These are phyloP conservation scores for Coenobita brevimanus DNA, from an alignment of 1,140 invertebrate species.

Conservation along the genomic window DNA sequence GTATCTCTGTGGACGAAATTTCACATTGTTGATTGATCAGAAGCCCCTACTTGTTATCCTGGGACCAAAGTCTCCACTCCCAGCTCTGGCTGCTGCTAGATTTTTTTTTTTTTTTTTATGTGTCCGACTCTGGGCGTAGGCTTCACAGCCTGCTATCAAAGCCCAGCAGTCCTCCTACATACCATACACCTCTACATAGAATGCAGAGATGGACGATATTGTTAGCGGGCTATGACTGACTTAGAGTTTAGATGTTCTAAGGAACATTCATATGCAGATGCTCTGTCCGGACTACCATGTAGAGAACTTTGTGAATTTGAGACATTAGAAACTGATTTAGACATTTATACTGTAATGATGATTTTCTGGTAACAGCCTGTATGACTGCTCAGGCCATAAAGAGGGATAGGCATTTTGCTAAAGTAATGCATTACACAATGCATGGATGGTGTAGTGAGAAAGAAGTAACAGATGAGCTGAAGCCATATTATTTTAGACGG, in stretches of 20 bases:
- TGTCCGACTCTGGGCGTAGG: no score
- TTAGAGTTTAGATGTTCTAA: slow-evolving; percentile 14
- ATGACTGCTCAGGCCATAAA: not conserved
- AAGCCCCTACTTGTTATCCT: slow-evolving; percentile 30
- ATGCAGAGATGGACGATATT: slow-evolving; percentile 20
- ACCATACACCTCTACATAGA: no score
- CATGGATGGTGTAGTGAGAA: not conserved
- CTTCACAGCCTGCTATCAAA: no score
- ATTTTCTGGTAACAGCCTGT: not conserved
- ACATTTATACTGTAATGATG: not conserved
- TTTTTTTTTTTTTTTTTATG: no score
- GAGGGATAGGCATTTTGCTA: not conserved
- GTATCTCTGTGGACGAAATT: slow-evolving; percentile 32
- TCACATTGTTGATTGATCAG: slow-evolving; percentile 33
- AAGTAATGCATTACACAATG: not conserved
- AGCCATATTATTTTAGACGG: not conserved
- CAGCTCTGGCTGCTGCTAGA: slow-evolving; percentile 5
- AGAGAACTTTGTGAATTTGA: not conserved
- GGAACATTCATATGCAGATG: not conserved
- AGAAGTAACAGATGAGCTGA: slow-evolving; percentile 13
- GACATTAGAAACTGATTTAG: no score
- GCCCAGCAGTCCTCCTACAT: no score
- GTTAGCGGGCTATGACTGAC: not conserved
- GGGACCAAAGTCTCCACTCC: not conserved
- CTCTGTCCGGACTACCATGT: slow-evolving; percentile 13